These are phyloP conservation scores for Hypotaenidia philippensis DNA, from an alignment of 2,797 vertebrate species.

Conservation along the genomic window DNA sequence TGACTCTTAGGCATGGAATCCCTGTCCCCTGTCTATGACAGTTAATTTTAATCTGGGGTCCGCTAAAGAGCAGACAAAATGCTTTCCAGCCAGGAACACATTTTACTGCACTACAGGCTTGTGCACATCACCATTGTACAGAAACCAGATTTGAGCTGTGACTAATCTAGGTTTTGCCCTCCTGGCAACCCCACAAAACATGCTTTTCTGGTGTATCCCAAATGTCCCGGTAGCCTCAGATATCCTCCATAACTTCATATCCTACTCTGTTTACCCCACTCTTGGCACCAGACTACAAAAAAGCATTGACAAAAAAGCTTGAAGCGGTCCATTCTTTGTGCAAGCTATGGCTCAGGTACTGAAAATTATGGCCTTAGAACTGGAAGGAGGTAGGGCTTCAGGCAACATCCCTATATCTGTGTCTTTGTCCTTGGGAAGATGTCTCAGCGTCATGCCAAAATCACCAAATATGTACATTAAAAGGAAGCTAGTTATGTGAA, in stretches of 20 bases:
- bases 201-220: not conserved
- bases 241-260: not conserved
- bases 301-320: not conserved
- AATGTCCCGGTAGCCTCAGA: not conserved
- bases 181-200: not conserved
- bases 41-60: not conserved
- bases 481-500: not conserved
- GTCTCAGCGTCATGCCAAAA: not conserved
- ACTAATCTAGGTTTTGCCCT: not conserved
- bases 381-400: not conserved
- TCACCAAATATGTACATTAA: not conserved
- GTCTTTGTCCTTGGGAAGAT: not conserved
- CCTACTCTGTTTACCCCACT: not conserved
- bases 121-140: not conserved
- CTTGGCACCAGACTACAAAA: not conserved
- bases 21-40: not conserved
- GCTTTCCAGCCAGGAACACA: fast-evolving
- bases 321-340: not conserved
- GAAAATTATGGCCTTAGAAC: not conserved
- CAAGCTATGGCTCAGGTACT: not conserved
- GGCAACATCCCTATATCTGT: not conserved
- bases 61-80: not conserved
- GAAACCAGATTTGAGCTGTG: not conserved
- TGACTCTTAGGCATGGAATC: not conserved
- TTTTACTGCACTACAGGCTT: not conserved